Evolutionary conservation across 2,797 vertebrate species (phyloP), one percentile per base, ranked within the genome.

Genomic region (Chaetodon trifasciatus): DNA sequence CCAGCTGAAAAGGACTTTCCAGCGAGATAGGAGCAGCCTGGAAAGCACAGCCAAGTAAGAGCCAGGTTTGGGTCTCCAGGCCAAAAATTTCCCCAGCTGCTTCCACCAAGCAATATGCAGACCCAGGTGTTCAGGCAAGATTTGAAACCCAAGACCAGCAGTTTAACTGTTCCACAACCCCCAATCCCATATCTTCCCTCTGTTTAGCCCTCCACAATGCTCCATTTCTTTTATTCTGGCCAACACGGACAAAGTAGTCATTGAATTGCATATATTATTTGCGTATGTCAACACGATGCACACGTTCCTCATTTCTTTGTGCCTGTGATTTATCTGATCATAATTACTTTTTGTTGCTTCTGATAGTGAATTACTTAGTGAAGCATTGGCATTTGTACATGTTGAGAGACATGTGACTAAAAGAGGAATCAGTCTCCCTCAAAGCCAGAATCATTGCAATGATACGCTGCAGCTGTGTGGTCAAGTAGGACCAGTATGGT

Each of bases 101-200:
- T 91, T 90, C 85, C 76, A 92, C 66, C 46, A 83, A 77, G 86
- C 88, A 78, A 90, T 90, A 88, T 87, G 78, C 84, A 86, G 84
- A 86, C 91, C 91, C 93, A 95, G 93, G 94, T 95, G 94, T 89
- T 92, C 85, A 81, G 81, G 74, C 86, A 82, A 81, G 82, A 92
- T 91, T 88, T 88, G 90, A 92, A 93, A 91, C 89, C 81, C 84
- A 91, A 90, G 79, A 86, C 77, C 64, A 56, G 86, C 57, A 85
- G 83, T 86, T 89, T 82, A 94, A 76, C 72, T 86, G 77, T 89
- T 91, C 78, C 82, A 81, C 79, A 91, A 72, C 55, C 73, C 74
- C 78, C 61, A 66, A 39, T 78, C 52, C 61, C 72, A 56, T 72
- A 77, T 91, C 89, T 87, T 85, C 65, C 78, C 71, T 65, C 47